Percentiles rank a stretch among this genome's conserved stretches.
phyloP scores from a whole-genome alignment of 1,140 invertebrate species.

The Solen grandis region DNA sequence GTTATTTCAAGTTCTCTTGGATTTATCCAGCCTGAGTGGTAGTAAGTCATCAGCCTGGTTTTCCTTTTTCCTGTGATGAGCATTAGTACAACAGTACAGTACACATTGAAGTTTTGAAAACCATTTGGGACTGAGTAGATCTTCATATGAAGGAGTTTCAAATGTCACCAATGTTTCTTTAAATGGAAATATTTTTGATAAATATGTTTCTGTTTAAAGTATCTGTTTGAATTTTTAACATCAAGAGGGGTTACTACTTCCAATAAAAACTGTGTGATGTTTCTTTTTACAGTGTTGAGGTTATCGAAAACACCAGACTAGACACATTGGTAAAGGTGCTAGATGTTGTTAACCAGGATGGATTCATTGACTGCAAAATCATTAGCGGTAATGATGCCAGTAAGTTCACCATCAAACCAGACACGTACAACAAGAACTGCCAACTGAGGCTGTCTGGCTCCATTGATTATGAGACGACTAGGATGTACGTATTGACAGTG shows the following conservation, averaged over 20 bases:
- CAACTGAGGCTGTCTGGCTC: background rate
- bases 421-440: constrained; percentile 33
- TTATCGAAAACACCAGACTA: constrained; percentile 2
- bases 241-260: no score
- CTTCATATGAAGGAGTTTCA: no score
- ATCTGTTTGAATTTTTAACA: no score
- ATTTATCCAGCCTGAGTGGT: constrained; percentile 43
- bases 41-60: constrained; percentile 21
- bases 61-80: background rate
- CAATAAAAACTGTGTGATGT: no score
- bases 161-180: no score
- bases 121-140: no score
- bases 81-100: background rate
- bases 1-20: background rate
- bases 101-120: no score
- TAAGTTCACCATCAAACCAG: constrained; percentile 31
- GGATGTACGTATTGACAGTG: constrained; percentile 6
- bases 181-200: no score
- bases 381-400: constrained; percentile 25
- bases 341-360: constrained; percentile 43
- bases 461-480: constrained; percentile 37
- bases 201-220: no score
- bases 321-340: constrained; percentile 3
- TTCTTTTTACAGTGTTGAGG: constrained; percentile 29
- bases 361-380: constrained; percentile 13